Evolutionary conservation across 2,797 vertebrate species (phyloP), one percentile per base, ranked within the genome.

Genomic region (Xenopus petersii): DNA sequence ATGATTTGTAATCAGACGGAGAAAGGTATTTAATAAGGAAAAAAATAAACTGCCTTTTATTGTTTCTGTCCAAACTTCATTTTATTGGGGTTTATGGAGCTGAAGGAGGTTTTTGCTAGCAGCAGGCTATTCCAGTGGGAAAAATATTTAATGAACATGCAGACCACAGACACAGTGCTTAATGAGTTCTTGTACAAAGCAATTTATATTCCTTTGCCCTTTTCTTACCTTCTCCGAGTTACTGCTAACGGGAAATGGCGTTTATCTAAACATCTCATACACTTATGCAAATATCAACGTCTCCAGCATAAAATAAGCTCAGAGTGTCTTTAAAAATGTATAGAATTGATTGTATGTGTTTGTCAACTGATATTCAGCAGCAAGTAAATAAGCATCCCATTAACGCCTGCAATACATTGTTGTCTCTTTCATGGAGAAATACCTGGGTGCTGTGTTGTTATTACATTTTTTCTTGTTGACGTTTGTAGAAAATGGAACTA

Each of bases 131-230:
- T 70, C 33, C 67, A 54, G 12, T 10, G 68, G 36, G 54, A 64
- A 70, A 42, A 63, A 33, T 59, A 33, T 13, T 59, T 75, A 75
- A 64, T 75, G 74, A 70, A 70, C 74, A 58, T 69, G 26, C 67
- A 69, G 67, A 59, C 67, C 54, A 69, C 46, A 13, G 16, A 42
- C 67, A 33, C 13, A 17, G 16, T 58, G 67, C 67, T 69, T 69
- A 69, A 69, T 69, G 67, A 69, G 61, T 64, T 64, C 24, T 70
- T 75, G 33, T 48, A 36, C 67, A 64, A 47, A 70, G 24, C 9
- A 69, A 64, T 66, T 64, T 1, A 46, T 69, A 56, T 69, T 64
- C 66, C 59, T 75, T 75, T 75, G 66, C 51, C 67, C 61, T 75
- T 63, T 36, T 61, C 47, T 42, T 61, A 24, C n/a, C 46, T 21